Evolutionary conservation across 1,140 invertebrate genomes (phyloP).

Genomic region (Akabosia matsudoensis): DNA sequence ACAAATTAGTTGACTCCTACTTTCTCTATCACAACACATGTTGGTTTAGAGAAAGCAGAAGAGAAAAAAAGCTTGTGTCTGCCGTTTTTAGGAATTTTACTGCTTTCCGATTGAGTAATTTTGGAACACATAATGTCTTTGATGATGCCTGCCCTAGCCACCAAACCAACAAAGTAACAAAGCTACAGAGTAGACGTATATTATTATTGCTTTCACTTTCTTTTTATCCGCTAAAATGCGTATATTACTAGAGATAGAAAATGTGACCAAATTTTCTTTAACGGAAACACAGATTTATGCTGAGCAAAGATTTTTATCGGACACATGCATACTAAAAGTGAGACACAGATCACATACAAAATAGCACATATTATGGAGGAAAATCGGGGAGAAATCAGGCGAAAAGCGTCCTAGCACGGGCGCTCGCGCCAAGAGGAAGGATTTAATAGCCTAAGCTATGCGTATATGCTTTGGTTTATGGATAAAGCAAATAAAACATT

Average conservation of each 20-base stretch:
- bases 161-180: no score
- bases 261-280: no score
- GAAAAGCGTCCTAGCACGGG: no score
- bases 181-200: no score
- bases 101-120: conserved; percentile 24
- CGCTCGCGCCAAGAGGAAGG: no score
- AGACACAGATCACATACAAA: not conserved
- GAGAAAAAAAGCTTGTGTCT: conserved; percentile 7
- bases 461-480: no score
- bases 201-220: not conserved
- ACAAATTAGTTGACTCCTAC: not conserved
- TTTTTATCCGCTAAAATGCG: not conserved
- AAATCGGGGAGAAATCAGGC: no score
- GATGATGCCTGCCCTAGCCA: no score
- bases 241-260: not conserved
- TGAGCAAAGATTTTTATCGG: not conserved
- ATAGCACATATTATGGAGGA: no score
- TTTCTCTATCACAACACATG: not conserved
- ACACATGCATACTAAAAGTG: not conserved
- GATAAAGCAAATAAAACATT: no score
- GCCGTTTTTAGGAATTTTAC: conserved; percentile 18
- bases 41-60: not conserved
- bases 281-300: conserved; percentile 5
- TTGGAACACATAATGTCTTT: not conserved
- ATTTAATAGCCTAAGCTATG: no score